Evolutionary conservation across 2,888 invertebrate species (phyloP).

Genomic region (Hyppa rectilinea): DNA sequence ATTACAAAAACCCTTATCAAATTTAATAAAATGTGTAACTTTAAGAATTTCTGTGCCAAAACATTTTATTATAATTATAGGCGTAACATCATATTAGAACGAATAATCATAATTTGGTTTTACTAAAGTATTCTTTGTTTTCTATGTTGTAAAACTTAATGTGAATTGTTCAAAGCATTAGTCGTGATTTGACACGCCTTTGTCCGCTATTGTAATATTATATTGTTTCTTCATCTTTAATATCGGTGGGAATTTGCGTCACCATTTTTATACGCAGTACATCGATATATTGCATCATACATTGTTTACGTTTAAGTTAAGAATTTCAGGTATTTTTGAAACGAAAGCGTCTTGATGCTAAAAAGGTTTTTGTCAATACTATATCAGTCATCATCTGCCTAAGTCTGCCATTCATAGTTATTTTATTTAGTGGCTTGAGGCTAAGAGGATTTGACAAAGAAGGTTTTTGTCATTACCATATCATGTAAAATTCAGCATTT

Average conservation of each 20-base stretch:
- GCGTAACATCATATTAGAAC: constrained; percentile 25
- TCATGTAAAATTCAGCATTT: not conserved
- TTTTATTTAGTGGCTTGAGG: no score
- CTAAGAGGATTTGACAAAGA: not conserved
- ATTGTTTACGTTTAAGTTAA: constrained; percentile 11
- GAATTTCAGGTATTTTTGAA: not conserved
- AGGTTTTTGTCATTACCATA: no score
- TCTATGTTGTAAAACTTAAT: constrained; percentile 36
- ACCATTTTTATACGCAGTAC: constrained; percentile 44
- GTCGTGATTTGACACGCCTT: constrained; percentile 66
- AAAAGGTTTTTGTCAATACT: no score
- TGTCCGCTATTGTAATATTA: constrained; percentile 60
- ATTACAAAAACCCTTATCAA: not conserved
- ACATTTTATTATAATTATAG: constrained; percentile 25
- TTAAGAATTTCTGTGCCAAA: constrained; percentile 14
- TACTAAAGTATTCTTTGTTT: constrained; percentile 44
- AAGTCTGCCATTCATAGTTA: no score
- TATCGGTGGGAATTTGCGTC: constrained; percentile 57
- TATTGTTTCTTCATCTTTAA: constrained; percentile 58
- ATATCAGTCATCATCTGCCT: no score
- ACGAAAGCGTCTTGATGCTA: not conserved
- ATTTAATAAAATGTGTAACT: not conserved
- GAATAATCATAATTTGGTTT: constrained; percentile 29
- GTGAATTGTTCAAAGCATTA: constrained; percentile 38
- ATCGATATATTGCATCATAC: constrained; percentile 49